A percentile compares a stretch with the other conserved stretches of the same genome.
Evolutionary conservation across 2,888 invertebrate species (phyloP).

Genomic region (Polietes domitor): DNA sequence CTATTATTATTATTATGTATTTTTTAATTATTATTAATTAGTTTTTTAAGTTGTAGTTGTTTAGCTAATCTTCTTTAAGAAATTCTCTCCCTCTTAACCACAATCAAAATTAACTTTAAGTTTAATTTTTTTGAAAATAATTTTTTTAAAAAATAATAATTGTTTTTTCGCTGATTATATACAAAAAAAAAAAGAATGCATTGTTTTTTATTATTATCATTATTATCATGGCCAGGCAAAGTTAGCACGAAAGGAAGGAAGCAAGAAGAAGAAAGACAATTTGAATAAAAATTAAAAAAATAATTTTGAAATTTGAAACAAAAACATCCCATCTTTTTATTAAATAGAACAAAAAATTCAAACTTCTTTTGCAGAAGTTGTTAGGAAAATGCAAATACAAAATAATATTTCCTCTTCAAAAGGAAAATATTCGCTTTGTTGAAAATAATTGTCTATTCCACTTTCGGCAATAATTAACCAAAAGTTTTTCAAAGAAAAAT

Average conservation of each 20-base stretch:
- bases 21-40: constrained; percentile 52
- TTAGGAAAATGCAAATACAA: not conserved
- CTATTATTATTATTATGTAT: constrained; percentile 60
- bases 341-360: not conserved
- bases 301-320: constrained; percentile 43
- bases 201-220: constrained; percentile 54
- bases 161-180: constrained; percentile 66
- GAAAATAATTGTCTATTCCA: too few relatives aligned
- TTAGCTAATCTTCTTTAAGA: constrained; percentile 61
- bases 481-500: too few relatives aligned
- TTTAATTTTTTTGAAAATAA: constrained; percentile 68
- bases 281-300: constrained; percentile 22
- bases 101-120: constrained; percentile 81
- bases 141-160: constrained; percentile 56
- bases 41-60: constrained; percentile 41
- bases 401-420: too few relatives aligned
- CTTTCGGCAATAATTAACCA: too few relatives aligned
- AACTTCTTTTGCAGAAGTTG: not conserved
- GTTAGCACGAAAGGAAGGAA: constrained; percentile 34
- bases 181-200: constrained; percentile 43
- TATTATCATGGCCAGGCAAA: constrained; percentile 48
- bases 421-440: too few relatives aligned
- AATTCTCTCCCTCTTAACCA: constrained; percentile 51
- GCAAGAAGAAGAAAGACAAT: not conserved
- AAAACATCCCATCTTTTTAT: too few relatives aligned